Evolutionary conservation across 2,888 invertebrate genomes (phyloP).

Genomic region (Nomada goodeniana): DNA sequence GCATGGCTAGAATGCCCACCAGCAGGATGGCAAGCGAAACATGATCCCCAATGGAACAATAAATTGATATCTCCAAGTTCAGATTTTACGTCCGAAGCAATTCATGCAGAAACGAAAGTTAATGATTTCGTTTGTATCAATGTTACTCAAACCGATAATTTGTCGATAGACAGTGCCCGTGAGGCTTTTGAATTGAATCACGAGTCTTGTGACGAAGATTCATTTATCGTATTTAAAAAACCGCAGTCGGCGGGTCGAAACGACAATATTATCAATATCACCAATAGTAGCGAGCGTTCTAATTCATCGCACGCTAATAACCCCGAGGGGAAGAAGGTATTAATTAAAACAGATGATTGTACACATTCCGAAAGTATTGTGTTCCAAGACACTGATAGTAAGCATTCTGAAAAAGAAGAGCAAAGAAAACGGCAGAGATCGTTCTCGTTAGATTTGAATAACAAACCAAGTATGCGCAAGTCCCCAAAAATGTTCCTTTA

Average conservation of each 20-base stretch:
- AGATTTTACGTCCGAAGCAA: constrained; percentile 74
- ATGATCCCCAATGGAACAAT: constrained; percentile 88
- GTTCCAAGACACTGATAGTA: constrained; percentile 33
- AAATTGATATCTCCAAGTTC: constrained; percentile 72
- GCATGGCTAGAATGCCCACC: constrained; percentile 98
- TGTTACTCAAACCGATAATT: constrained; percentile 74
- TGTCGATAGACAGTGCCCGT: constrained; percentile 79
- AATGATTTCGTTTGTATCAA: constrained; percentile 75
- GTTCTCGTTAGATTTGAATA: constrained; percentile 66
- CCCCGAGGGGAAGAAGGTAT: not conserved
- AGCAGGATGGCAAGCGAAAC: constrained; percentile 92
- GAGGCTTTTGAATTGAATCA: constrained; percentile 77
- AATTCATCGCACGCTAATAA: constrained; percentile 28
- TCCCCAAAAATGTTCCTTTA: constrained; percentile 90
- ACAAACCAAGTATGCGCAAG: constrained; percentile 59
- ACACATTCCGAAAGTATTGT: constrained; percentile 51
- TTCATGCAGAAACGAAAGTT: constrained; percentile 68
- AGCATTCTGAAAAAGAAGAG: constrained; percentile 3
- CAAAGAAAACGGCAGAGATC: constrained; percentile 56
- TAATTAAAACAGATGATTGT: constrained; percentile 4
- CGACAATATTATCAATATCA: constrained; percentile 53
- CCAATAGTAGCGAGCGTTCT: constrained; percentile 39
- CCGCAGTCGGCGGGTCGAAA: constrained; percentile 27
- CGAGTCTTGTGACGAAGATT: constrained; percentile 79
- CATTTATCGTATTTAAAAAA: constrained; percentile 85